These are phyloP conservation scores for Poecilobothrus nobilitatus DNA, from an alignment of 2,888 invertebrate species.

Conservation along the genomic window DNA sequence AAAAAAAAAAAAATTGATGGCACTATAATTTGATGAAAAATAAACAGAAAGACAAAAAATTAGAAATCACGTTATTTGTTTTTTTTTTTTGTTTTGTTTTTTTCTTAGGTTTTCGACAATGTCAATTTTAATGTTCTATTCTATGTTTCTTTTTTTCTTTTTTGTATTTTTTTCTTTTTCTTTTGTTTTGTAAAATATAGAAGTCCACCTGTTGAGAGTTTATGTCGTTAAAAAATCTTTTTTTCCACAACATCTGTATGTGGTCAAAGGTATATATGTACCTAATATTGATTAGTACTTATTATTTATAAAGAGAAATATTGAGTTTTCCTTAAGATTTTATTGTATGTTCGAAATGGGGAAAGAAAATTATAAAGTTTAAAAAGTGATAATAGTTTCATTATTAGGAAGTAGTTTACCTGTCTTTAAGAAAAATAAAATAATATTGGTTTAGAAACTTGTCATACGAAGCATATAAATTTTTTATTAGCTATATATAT, in stretches of 20 bases:
- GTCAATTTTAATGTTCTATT: neutral
- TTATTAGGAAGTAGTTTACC: too few species aligned
- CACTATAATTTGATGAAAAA: neutral
- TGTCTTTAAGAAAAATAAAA: too few species aligned
- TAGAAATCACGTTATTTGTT: neutral
- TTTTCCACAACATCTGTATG: neutral
- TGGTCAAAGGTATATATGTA: neutral
- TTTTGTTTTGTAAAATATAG: neutral
- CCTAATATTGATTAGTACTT: too few species aligned
- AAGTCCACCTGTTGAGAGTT: neutral
- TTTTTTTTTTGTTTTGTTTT: neutral
- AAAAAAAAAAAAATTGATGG: neutral
- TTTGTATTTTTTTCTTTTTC: neutral
- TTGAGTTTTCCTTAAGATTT: too few species aligned
- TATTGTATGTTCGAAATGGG: too few species aligned
- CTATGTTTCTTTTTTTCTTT: too few species aligned
- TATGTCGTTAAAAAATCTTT: neutral
- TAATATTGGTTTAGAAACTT: too few species aligned
- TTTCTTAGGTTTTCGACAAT: neutral
- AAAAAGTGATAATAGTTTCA: too few species aligned
- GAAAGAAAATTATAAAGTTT: too few species aligned
- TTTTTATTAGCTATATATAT: too few species aligned
- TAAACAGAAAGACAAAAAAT: neutral
- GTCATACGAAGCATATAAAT: too few species aligned
- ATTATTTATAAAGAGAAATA: too few species aligned